Base-by-base conservation (phyloP, 2,113 vertebrate species). In the Ursus arctos region DNA sequence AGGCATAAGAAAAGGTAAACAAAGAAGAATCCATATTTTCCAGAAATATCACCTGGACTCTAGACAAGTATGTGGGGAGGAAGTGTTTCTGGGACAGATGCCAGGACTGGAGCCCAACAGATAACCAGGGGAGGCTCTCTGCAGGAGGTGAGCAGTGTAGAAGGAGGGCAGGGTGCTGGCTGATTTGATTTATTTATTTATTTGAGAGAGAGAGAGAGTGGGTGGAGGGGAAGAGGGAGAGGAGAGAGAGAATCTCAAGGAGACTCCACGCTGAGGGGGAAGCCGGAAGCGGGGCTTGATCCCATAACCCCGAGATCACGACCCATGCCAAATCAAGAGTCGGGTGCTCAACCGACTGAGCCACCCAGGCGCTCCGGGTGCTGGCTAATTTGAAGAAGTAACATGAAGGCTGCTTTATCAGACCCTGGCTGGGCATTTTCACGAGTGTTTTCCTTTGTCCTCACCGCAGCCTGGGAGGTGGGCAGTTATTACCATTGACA, bases 41-140 rank as follows among this genome's bases (percentile, higher is more conserved):
- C 91, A 92, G 96, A 97, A 98, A 92, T 92, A 92, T 94, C 95
- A 79, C 77, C 80, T 97, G 92, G 80, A 92, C 82, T 96, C 76
- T 76, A 81, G 91, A 94, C 88, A 92, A 96, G 53, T 94, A 12
- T 91, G 76, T 93, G 93, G 92, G 65, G 77, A 98, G 94, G 96
- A 97, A 97, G 96, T 96, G 94, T 92, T 96, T 97, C 96, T 95
- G 87, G 97, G 97, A 87, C 79, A 28, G 26, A 59, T 11, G 97
- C 89, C 97, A 96, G 87, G 43, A 81, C 33, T 90, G 77, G 61
- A 95, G 90, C 72, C 67, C 7, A 4, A 36, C 14, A 81, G 76
- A 61, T 94, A 85, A 91, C 83, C 71, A 43, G 76, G 88, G 91
- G 72, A 90, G 97, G 65, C 90, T 92, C 92, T 77, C 92, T 67